A percentile compares a stretch with the other conserved stretches of the same genome.
Evolutionary conservation across 2,113 vertebrate genomes (phyloP).

Genomic region (Pagrus major): DNA sequence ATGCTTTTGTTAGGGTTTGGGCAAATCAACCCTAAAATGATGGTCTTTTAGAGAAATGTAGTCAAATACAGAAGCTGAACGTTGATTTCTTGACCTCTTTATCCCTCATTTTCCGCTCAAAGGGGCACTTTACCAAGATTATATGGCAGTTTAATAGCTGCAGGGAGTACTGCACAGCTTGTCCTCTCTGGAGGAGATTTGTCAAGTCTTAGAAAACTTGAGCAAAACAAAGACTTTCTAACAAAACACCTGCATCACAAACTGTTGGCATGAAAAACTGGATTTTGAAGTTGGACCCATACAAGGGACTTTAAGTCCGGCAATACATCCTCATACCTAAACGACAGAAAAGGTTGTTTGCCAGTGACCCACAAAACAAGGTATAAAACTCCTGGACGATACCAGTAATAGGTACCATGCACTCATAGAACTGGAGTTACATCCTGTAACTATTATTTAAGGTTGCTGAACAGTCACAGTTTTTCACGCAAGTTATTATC

Average conservation of each 20-base stretch:
- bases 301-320: too few species aligned
- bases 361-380: too few species aligned
- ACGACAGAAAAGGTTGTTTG: too few species aligned
- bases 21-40: not conserved
- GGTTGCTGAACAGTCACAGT: too few species aligned
- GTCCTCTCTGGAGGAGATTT: not conserved
- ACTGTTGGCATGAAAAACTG: not conserved
- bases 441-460: too few species aligned
- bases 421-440: too few species aligned
- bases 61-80: not conserved
- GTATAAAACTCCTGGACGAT: too few species aligned
- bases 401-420: too few species aligned
- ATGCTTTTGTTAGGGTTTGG: not conserved
- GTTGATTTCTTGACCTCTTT: conserved; percentile 28
- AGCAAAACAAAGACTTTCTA: not conserved
- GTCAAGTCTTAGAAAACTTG: not conserved
- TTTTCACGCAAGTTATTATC: too few species aligned
- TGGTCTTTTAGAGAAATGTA: not conserved
- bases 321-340: too few species aligned
- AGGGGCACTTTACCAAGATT: not conserved
- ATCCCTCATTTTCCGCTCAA: not conserved
- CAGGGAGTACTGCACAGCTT: not conserved
- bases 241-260: not conserved
- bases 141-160: not conserved
- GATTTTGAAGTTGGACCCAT: too few species aligned